Percentiles rank a stretch among this genome's conserved stretches.
Evolutionary conservation across 2,113 vertebrate species (phyloP).

Genomic region (Sinocyclocheilus anshuiensis): DNA sequence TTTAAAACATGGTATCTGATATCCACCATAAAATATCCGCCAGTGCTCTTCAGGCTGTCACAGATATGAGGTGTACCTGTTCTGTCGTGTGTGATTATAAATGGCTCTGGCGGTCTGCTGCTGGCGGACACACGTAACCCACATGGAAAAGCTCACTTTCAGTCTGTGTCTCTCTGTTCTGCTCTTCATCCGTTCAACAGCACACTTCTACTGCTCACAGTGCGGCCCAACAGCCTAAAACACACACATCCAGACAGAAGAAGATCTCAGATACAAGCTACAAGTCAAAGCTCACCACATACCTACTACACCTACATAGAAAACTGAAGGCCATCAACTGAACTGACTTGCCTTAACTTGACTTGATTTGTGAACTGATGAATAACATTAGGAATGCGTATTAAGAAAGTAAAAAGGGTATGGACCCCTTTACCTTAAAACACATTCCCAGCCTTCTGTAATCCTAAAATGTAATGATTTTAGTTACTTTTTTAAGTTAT

Average conservation of each 20-base stretch:
- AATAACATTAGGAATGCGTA: too few species aligned
- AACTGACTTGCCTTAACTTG: background rate
- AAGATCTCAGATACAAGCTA: background rate
- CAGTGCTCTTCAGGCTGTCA: background rate
- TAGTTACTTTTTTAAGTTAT: too few species aligned
- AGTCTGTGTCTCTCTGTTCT: constrained; percentile 42
- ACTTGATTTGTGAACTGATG: too few species aligned
- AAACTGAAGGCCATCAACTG: background rate
- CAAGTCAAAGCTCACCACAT: background rate
- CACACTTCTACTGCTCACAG: constrained; percentile 4
- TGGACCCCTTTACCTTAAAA: too few species aligned
- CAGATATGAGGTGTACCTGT: background rate
- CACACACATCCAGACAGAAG: background rate
- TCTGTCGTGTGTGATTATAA: constrained; percentile 19
- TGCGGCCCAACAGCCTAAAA: background rate
- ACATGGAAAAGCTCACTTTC: constrained; percentile 37
- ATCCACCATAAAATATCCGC: background rate
- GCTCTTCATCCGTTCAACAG: constrained; percentile 31
- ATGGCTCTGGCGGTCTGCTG: background rate
- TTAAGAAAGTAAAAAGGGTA: too few species aligned
- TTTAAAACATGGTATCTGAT: background rate
- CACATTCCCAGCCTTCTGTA: too few species aligned
- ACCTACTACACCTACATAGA: background rate
- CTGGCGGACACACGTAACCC: constrained; percentile 43
- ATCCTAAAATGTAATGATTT: too few species aligned